phyloP scores from a whole-genome alignment of 2,797 vertebrate species.

The Neopelma chrysocephalum region DNA sequence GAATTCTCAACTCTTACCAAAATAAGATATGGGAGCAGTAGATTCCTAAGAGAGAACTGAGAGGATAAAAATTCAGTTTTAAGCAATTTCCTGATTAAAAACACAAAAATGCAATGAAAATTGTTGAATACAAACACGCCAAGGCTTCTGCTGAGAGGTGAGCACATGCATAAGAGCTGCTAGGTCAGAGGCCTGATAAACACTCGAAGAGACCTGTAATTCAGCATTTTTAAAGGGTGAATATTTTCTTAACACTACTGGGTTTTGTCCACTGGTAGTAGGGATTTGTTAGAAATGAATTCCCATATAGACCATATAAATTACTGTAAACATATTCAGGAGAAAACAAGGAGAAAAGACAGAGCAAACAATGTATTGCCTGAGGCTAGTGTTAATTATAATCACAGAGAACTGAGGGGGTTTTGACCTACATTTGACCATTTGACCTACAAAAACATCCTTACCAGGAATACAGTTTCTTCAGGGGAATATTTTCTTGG shows the following conservation, averaged over 20 bases:
- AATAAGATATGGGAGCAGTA: conserved; percentile 7
- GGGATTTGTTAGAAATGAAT: background rate
- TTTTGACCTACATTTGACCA: background rate
- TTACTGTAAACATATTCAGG: background rate
- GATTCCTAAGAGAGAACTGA: conserved; percentile 43
- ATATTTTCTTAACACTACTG: background rate
- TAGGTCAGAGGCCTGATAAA: background rate
- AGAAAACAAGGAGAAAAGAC: conserved; percentile 1
- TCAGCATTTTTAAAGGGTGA: background rate
- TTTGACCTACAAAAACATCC: background rate
- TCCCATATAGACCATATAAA: background rate
- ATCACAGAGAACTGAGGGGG: fast-evolving
- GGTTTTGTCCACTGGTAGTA: background rate
- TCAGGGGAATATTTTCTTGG: background rate
- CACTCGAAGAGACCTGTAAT: background rate
- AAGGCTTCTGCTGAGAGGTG: conserved; percentile 16
- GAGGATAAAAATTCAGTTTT: conserved; percentile 4
- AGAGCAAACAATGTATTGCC: background rate
- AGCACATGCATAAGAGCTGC: conserved; percentile 40
- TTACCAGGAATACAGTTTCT: background rate
- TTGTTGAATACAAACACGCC: background rate
- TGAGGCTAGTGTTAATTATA: background rate
- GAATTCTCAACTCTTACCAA: conserved; percentile 15
- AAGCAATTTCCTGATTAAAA: conserved; percentile 1
- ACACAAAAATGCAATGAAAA: background rate